A percentile compares a stretch with the other conserved stretches of the same genome.
Evolutionary conservation across 1,140 invertebrate genomes (phyloP).

Genomic region (Campoletis sonorensis): DNA sequence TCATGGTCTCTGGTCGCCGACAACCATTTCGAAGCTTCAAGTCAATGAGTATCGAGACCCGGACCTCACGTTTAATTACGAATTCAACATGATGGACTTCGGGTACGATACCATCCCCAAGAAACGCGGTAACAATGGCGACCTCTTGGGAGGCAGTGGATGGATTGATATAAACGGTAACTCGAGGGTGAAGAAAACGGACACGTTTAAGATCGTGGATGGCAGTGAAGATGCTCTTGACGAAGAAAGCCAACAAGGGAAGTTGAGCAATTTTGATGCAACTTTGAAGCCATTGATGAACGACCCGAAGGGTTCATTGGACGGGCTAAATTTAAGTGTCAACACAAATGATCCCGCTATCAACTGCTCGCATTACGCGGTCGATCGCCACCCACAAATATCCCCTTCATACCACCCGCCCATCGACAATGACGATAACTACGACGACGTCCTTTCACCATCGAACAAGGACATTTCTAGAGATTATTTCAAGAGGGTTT

Average conservation of each 20-base stretch:
- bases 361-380: slow-evolving; percentile 23
- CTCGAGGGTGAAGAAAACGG: slow-evolving; percentile 70
- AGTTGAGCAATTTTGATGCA: not conserved
- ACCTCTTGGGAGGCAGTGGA: slow-evolving; percentile 15
- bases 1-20: not conserved
- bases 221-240: slow-evolving; percentile 57
- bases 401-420: slow-evolving; percentile 8
- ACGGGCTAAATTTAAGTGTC: slow-evolving; percentile 5
- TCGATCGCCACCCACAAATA: slow-evolving; percentile 23
- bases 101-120: slow-evolving; percentile 67
- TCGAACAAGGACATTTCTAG: slow-evolving; percentile 55
- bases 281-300: slow-evolving; percentile 28
- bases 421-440: slow-evolving; percentile 6
- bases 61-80: not conserved
- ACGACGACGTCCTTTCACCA: slow-evolving; percentile 38
- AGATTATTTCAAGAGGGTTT: slow-evolving; percentile 72
- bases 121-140: slow-evolving; percentile 43
- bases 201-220: slow-evolving; percentile 69
- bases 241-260: slow-evolving; percentile 18
- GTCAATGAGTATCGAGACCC: slow-evolving; percentile 36
- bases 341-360: not conserved
- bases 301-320: slow-evolving; percentile 27
- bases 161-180: slow-evolving; percentile 54
- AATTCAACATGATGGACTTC: slow-evolving; percentile 52
- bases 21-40: slow-evolving; percentile 45